Conservation (phyloP, 2,888 invertebrate species). For the Athrips mouffetella region DNA sequence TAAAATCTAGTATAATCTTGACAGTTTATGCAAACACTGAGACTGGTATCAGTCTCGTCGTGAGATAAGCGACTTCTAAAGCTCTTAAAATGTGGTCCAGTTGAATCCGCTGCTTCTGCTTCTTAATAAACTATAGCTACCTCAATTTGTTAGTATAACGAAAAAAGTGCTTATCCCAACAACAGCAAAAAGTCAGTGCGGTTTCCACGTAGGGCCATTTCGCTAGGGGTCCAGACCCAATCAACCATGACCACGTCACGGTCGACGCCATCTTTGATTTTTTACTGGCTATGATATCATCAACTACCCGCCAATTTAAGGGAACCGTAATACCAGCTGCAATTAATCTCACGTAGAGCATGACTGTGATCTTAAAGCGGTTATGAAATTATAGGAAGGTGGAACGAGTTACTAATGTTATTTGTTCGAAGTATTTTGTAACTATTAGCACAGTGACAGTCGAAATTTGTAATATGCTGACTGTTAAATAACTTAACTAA, state of each 20-base stretch:
- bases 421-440: too few relatives aligned
- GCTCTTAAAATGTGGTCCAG: too few relatives aligned
- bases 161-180: slow-evolving; percentile 3
- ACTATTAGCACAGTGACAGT: too few relatives aligned
- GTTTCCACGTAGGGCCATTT: slow-evolving; percentile 23
- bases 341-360: slow-evolving; percentile 15
- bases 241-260: slow-evolving; percentile 25
- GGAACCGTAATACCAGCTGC: neutral
- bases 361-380: neutral
- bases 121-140: too few relatives aligned
- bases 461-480: too few relatives aligned
- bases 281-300: slow-evolving; percentile 26
- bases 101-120: too few relatives aligned
- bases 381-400: neutral
- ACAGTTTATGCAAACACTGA: too few relatives aligned
- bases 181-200: slow-evolving; percentile 15
- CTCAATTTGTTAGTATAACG: neutral
- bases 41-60: neutral
- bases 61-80: neutral
- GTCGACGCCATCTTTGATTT: slow-evolving; percentile 20
- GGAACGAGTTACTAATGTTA: neutral
- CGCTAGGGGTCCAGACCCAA: slow-evolving; percentile 30
- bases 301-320: slow-evolving; percentile 5
- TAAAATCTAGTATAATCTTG: too few relatives aligned
- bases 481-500: too few relatives aligned